Evolutionary conservation across 2,888 invertebrate species (phyloP).

Genomic region (Neoscelio sp.): DNA sequence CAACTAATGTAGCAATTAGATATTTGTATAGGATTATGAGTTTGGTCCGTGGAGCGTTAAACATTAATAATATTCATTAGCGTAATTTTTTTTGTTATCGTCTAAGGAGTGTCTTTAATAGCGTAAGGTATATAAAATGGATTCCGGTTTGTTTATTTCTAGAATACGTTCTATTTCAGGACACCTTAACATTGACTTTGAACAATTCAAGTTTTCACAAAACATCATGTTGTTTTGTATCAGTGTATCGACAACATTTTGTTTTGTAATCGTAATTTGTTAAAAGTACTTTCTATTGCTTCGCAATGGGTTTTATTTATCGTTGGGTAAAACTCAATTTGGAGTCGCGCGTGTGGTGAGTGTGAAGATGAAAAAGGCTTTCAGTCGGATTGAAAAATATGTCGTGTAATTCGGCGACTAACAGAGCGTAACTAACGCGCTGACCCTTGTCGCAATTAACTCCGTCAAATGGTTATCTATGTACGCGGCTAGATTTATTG

Average conservation of each 20-base stretch:
- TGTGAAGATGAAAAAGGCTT: constrained; percentile 13
- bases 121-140: constrained; percentile 70
- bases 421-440: constrained; percentile 21
- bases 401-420: constrained; percentile 30
- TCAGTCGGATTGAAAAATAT: constrained; percentile 41
- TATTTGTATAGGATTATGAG: constrained; percentile 74
- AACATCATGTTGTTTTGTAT: not conserved
- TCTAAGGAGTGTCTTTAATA: constrained; percentile 68
- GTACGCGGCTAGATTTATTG: constrained; percentile 4
- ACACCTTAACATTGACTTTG: not conserved
- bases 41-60: constrained; percentile 80
- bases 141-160: constrained; percentile 29
- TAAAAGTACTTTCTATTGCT: constrained; percentile 22
- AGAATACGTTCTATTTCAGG: not conserved
- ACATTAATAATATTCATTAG: constrained; percentile 75
- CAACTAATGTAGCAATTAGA: constrained; percentile 76
- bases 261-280: constrained; percentile 2
- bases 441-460: constrained; percentile 30
- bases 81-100: constrained; percentile 69
- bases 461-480: constrained; percentile 28
- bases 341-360: not conserved
- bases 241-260: not conserved
- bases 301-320: not conserved
- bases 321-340: not conserved
- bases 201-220: constrained; percentile 3